Base-by-base conservation (phyloP, 2,113 vertebrate species). In the Antechinus flavipes region DNA sequence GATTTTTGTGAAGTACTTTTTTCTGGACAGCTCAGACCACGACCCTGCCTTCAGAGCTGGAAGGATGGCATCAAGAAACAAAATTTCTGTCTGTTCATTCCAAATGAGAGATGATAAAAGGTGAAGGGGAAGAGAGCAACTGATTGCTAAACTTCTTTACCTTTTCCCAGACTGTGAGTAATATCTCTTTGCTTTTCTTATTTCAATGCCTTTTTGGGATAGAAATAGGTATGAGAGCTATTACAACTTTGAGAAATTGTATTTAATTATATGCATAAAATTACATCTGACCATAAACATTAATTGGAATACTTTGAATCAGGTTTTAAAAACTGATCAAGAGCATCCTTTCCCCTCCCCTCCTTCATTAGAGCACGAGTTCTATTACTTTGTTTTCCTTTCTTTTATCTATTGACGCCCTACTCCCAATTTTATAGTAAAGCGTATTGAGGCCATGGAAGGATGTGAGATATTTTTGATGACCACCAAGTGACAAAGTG, bases 111-210 rank as follows among this genome's bases (percentile, higher is more conserved):
- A 93, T 24, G 47, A 30, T 14, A 5, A 50, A 26, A 90, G 49
- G 90, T 90, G 90, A 90, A 90, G 47, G 49, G 90, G 10, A 84
- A n/a, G 47, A 68, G 46, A 95, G 54, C 26, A 22, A 35, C 68
- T 96, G 68, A 96, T 0, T n/a, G 6, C 25, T 6, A 0, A 26
- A 19, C 89, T 68, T 93, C 12, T n/a, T 53, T 53, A 42, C 25
- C 10, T 6, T 89, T 93, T 93, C 24, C 61, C 55, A 89, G 92
- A 50, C 92, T 10, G 97, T 98, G 93, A 97, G 98, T 98, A 97
- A 24, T 49, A 16, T 27, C 26, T 19, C 0, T 1, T 56, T 10
- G 14, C 90, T 7, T 84, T 96, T 23, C 53, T 93, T 46, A 52
- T 92, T 52, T 61, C 50, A 61, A 0, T 46, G 58, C 53, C 23